phyloP scores from a whole-genome alignment of 2,113 vertebrate species.

The Alligator mississippiensis region DNA sequence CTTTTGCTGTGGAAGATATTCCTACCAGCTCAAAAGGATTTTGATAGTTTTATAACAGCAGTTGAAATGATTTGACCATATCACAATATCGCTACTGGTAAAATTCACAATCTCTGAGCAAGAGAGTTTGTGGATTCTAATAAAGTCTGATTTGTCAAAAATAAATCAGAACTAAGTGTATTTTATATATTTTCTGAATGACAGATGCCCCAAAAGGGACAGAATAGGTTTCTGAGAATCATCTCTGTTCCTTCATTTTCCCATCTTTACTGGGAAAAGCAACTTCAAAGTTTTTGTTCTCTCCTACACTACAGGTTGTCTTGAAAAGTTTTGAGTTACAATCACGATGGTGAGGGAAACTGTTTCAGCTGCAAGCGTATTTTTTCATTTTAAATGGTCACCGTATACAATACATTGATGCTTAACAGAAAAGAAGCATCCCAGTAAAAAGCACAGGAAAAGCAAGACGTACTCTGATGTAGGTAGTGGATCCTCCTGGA shows the following conservation, averaged over 20 bases:
- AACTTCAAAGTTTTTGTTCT: background rate
- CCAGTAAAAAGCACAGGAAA: background rate
- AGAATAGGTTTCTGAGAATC: background rate
- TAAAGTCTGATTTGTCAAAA: background rate
- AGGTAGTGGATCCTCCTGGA: slow-evolving; percentile 96
- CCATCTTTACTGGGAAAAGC: background rate
- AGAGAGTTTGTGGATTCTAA: background rate
- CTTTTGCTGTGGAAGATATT: background rate
- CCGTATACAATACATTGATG: background rate
- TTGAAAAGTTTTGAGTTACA: background rate
- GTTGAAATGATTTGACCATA: background rate
- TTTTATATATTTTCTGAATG: background rate
- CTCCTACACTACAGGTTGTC: background rate
- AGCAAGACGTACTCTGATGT: slow-evolving; percentile 89
- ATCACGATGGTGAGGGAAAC: background rate
- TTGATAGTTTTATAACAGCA: background rate
- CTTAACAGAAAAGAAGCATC: background rate
- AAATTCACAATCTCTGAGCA: background rate
- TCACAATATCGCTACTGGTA: background rate
- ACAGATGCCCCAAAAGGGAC: background rate
- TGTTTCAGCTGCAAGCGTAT: background rate
- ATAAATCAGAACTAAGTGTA: background rate
- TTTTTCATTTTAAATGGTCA: background rate
- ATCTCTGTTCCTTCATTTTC: background rate
- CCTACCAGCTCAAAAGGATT: background rate